These are phyloP conservation scores for Caenorhabditis zanzibari DNA, from an alignment of 2,888 invertebrate species.

Conservation along the genomic window DNA sequence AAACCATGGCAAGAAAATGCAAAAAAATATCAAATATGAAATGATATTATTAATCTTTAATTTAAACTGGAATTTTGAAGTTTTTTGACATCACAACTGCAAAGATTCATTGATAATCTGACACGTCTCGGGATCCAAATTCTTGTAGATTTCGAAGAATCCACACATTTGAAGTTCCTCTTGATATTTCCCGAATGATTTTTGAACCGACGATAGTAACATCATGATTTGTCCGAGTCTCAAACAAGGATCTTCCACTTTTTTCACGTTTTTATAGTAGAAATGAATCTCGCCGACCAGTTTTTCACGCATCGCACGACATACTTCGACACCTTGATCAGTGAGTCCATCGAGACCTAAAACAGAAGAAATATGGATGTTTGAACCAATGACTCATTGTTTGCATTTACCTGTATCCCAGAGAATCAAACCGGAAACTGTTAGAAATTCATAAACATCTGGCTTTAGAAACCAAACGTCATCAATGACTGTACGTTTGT, in stretches of 20 bases:
- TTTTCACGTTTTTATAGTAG: slow-evolving; percentile 57
- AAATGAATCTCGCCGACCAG: slow-evolving; percentile 48
- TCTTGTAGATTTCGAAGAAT: slow-evolving; percentile 58
- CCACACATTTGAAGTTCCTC: slow-evolving; percentile 64
- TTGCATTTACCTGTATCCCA: slow-evolving; percentile 54
- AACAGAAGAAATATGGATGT: background rate
- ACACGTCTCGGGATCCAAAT: slow-evolving; percentile 44
- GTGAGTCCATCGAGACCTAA: slow-evolving; percentile 49
- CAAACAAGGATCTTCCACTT: slow-evolving; percentile 56
- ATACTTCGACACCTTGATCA: slow-evolving; percentile 31
- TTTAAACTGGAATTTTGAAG: background rate
- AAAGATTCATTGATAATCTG: slow-evolving; percentile 54
- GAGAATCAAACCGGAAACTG: slow-evolving; percentile 46
- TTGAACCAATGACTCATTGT: slow-evolving; percentile 11
- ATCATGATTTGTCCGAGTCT: slow-evolving; percentile 60
- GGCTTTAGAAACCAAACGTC: slow-evolving; percentile 54
- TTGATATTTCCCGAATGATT: slow-evolving; percentile 59
- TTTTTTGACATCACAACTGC: slow-evolving; percentile 53
- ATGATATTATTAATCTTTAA: background rate
- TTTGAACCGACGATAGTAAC: slow-evolving; percentile 48
- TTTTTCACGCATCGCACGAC: slow-evolving; percentile 48
- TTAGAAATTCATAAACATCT: slow-evolving; percentile 55
- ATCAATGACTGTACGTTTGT: slow-evolving; percentile 53
- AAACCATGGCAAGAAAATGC: slow-evolving; percentile 5
- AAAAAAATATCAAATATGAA: slow-evolving; percentile 5